Percentiles rank a stretch among this genome's conserved stretches.
Evolutionary conservation across 2,888 invertebrate species (phyloP).

Genomic region (Limnephilus auricula): DNA sequence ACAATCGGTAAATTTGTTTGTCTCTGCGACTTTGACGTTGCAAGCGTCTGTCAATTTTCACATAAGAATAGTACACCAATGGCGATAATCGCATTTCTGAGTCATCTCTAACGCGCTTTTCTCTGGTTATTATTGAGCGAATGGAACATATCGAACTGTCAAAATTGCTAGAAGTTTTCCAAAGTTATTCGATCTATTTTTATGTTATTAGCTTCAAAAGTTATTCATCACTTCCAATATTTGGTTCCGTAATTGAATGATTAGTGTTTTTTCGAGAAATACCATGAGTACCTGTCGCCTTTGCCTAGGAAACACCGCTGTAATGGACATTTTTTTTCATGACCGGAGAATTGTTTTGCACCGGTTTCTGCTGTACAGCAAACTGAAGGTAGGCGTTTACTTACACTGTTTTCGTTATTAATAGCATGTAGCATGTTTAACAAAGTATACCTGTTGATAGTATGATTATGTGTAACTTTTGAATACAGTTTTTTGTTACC

Average conservation of each 20-base stretch:
- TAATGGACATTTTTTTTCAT: constrained; percentile 2
- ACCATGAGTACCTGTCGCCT: neutral
- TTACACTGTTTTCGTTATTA: neutral
- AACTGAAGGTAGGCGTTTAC: neutral
- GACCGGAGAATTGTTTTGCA: neutral
- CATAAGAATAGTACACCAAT: neutral
- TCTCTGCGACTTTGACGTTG: neutral
- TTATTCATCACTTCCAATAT: neutral
- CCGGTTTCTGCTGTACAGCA: neutral
- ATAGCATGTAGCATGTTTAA: neutral
- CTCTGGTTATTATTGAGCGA: neutral
- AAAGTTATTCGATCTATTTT: neutral
- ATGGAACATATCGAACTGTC: neutral
- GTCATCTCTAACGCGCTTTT: neutral
- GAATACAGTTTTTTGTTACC: neutral
- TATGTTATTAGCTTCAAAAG: neutral
- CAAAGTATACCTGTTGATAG: neutral
- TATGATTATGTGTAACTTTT: too few relatives aligned
- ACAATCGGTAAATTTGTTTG: neutral
- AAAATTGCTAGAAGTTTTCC: neutral
- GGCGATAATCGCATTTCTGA: neutral
- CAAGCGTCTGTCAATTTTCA: neutral
- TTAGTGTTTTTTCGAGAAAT: neutral
- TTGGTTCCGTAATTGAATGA: neutral
- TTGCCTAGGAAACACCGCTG: neutral